Conservation (phyloP, 2,888 invertebrate genomes). For the Conchocele bisecta region DNA sequence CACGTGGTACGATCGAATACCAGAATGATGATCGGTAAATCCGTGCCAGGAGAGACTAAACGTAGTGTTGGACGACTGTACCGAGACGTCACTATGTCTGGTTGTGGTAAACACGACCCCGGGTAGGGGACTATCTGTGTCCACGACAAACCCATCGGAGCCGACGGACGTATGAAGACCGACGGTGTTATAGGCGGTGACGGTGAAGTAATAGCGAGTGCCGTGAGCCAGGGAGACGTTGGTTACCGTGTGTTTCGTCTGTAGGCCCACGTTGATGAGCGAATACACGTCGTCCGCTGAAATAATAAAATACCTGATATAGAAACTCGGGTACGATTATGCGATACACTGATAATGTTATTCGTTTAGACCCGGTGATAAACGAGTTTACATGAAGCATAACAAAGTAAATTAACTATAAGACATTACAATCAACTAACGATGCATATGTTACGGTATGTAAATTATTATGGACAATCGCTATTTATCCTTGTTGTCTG, state of each 20-base stretch:
- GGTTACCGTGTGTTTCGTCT: slow-evolving; percentile 6
- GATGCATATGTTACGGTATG: too few species aligned
- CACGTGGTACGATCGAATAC: slow-evolving; percentile 27
- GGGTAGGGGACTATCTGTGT: slow-evolving; percentile 21
- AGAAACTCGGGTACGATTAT: too few species aligned
- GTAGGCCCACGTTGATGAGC: slow-evolving; percentile 6
- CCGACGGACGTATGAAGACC: slow-evolving; percentile 34
- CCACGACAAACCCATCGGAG: slow-evolving; percentile 53
- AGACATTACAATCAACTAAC: too few species aligned
- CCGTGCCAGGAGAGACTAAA: slow-evolving; percentile 41
- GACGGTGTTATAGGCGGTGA: slow-evolving; percentile 47
- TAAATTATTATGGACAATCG: too few species aligned
- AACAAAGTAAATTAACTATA: too few species aligned
- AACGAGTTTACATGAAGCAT: too few species aligned
- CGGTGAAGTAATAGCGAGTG: slow-evolving; percentile 40
- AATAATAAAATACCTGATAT: too few species aligned
- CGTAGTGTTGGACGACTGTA: not conserved
- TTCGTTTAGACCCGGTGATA: too few species aligned
- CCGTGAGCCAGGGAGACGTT: slow-evolving; percentile 30
- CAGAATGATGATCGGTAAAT: slow-evolving; percentile 47
- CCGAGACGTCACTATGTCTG: slow-evolving; percentile 1
- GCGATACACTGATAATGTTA: too few species aligned
- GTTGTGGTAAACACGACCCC: slow-evolving; percentile 47
- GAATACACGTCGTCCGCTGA: not conserved
- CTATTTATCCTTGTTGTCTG: too few species aligned